Evolutionary conservation across 2,888 invertebrate species (phyloP).

Genomic region (Omphaloscelis lunosa): DNA sequence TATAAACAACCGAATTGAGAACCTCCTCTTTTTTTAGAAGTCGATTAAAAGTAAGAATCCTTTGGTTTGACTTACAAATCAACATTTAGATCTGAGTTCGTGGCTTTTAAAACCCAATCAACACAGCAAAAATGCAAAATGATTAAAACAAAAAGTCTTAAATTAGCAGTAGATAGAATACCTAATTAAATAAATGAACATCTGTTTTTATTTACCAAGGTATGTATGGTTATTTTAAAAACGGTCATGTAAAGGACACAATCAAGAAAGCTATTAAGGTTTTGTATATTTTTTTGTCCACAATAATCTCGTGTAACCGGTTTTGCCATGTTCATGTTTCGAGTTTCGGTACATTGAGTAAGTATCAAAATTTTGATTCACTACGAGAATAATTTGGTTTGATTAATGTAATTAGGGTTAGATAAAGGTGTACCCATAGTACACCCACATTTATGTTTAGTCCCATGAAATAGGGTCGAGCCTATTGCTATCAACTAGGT

Average conservation of each 20-base stretch:
- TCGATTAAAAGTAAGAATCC: too few species aligned
- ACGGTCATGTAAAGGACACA: slow-evolving; percentile 33
- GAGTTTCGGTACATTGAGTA: neutral
- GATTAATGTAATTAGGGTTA: neutral
- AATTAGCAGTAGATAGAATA: neutral
- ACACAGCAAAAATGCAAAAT: neutral
- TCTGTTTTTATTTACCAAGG: neutral
- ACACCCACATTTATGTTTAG: too few species aligned
- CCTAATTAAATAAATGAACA: neutral
- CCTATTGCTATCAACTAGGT: neutral
- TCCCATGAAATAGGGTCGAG: neutral
- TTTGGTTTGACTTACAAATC: neutral
- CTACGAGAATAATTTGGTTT: neutral
- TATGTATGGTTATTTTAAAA: neutral
- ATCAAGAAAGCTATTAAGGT: slow-evolving; percentile 15
- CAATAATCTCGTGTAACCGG: slow-evolving; percentile 25
- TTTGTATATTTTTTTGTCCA: slow-evolving; percentile 24
- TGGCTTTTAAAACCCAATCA: neutral
- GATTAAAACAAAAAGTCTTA: neutral
- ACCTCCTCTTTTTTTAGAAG: too few species aligned
- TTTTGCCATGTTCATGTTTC: slow-evolving; percentile 6
- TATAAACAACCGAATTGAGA: too few species aligned
- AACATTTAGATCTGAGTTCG: neutral
- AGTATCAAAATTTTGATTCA: slow-evolving; percentile 3
- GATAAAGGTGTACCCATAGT: too few species aligned